Base-by-base conservation (phyloP, 2,797 vertebrate genomes). In the Tokudaia muenninki region DNA sequence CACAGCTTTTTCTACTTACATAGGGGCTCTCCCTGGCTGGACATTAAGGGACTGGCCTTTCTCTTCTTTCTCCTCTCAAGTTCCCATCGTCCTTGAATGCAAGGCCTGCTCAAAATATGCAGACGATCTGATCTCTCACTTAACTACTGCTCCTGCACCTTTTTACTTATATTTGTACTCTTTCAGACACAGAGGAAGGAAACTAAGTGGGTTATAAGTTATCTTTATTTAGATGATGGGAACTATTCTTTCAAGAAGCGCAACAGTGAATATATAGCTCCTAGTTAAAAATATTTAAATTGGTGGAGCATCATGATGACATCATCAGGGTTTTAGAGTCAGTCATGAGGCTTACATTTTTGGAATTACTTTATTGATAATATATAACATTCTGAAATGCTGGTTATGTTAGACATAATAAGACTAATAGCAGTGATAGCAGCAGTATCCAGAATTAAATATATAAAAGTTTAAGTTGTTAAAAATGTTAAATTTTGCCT, bases 401-500 rank as follows among this genome's bases (percentile, higher is more conserved):
- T 91, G 90, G 90, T 91, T 95, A 75, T 82, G 44, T 82, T 74
- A 86, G 29, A 17, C 29, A 52, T 84, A 97, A 92, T 97, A 97
- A 0, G 31, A 87, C 81, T 93, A 90, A 90, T 95, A 97, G 29
- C 81, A 86, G 14, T 81, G 74, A 81, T 92, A 92, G 59, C 75
- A 88, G 21, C 19, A 67, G 65, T 87, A 91, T 84, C 4, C 17
- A 91, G 14, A 95, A 91, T 92, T 82, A 92, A 90, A 81, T 61
- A 93, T 12, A 34, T 63, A 77, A 79, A 91, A 95, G 70, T 52
- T 83, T 92, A 80, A 72, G 19, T 92, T 63, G 37, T 89, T 78
- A 83, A 82, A 93, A 92, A 55, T 89, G 37, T 22, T 96, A 47
- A 97, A 98, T 97, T 98, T 98, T 87, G 70, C 88, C 94, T 95